Evolutionary conservation across 2,888 invertebrate genomes (phyloP).

Genomic region (Acleris cristana): DNA sequence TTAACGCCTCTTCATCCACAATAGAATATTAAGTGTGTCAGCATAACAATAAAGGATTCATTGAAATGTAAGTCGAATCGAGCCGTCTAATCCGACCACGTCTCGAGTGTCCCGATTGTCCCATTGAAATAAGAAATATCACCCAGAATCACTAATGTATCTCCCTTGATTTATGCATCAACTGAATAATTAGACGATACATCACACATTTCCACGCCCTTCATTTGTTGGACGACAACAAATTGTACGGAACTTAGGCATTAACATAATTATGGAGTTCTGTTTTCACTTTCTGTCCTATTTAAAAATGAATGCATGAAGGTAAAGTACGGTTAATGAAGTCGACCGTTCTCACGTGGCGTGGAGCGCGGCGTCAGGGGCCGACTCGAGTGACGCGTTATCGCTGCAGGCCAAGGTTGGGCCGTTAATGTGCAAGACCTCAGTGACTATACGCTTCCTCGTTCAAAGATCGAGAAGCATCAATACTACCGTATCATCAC

Average conservation of each 20-base stretch:
- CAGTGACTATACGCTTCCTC: constrained; percentile 8
- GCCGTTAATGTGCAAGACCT: constrained; percentile 6
- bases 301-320: constrained; percentile 33
- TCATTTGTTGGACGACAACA: constrained; percentile 49
- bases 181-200: constrained; percentile 54
- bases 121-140: constrained; percentile 59
- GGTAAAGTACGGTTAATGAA: constrained; percentile 38
- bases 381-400: constrained; percentile 12
- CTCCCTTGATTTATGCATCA: constrained; percentile 63
- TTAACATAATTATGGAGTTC: constrained; percentile 67
- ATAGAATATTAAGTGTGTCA: constrained; percentile 51
- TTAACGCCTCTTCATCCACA: constrained; percentile 45
- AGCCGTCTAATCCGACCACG: constrained; percentile 72
- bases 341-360: constrained; percentile 36
- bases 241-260: constrained; percentile 46
- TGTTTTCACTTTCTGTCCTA: constrained; percentile 37
- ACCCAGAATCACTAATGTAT: constrained; percentile 63
- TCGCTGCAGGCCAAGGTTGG: constrained; percentile 33
- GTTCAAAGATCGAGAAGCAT: constrained; percentile 16
- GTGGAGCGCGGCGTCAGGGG: constrained; percentile 6
- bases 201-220: constrained; percentile 61
- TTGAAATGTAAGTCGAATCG: constrained; percentile 69
- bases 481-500: neutral
- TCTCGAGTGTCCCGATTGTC: constrained; percentile 62
- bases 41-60: constrained; percentile 54